phyloP scores from a whole-genome alignment of 1,140 invertebrate species.

The Zaprionus capensis region DNA sequence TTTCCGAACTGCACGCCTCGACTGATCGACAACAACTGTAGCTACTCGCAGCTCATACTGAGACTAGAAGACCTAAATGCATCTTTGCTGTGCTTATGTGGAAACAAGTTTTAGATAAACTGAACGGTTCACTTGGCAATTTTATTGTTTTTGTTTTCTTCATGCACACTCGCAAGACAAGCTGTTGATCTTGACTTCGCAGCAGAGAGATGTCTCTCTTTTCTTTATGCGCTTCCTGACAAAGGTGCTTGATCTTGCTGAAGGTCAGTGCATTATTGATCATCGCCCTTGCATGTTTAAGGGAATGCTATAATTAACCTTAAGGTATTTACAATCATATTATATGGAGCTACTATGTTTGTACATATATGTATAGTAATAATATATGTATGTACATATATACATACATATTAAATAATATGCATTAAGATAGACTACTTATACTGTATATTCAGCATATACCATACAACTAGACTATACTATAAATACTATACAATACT shows the following conservation, averaged over 20 bases:
- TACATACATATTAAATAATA: too few species aligned
- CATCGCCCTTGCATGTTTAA: not conserved
- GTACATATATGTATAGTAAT: too few species aligned
- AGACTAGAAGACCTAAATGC: not conserved
- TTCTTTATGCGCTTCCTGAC: slow-evolving; percentile 2
- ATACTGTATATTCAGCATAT: too few species aligned
- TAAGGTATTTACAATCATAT: not conserved
- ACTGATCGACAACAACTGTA: slow-evolving; percentile 2
- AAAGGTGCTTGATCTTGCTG: slow-evolving; percentile 2
- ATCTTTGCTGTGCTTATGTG: not conserved
- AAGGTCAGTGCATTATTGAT: slow-evolving; percentile 1
- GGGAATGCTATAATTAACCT: not conserved
- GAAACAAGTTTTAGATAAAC: slow-evolving; percentile 8
- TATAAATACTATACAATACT: too few species aligned
- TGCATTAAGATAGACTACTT: too few species aligned
- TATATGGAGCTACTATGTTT: too few species aligned
- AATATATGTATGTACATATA: too few species aligned
- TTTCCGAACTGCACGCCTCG: slow-evolving; percentile 15
- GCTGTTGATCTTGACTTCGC: not conserved
- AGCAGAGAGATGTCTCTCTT: not conserved
- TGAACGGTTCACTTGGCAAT: not conserved
- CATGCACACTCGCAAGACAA: not conserved
- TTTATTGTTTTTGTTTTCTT: not conserved
- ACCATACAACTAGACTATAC: too few species aligned
- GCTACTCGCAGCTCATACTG: not conserved